Conservation (phyloP, 2,888 invertebrate species). For the Netelia virgata region DNA sequence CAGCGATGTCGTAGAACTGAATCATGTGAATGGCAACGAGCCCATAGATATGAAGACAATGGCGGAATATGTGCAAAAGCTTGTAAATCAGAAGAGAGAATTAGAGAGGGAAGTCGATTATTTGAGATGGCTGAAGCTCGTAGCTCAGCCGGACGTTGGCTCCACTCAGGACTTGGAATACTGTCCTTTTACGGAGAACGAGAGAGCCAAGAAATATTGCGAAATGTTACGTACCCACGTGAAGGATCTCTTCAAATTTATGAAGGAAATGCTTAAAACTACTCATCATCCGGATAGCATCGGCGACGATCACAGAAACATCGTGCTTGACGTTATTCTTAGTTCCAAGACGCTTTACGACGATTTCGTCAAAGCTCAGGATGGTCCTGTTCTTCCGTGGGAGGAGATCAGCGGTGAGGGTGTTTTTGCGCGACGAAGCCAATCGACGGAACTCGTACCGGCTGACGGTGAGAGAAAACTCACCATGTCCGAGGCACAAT, state of each 20-base stretch:
- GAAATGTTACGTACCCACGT: constrained; percentile 80
- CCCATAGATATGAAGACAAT: constrained; percentile 78
- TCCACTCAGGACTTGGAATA: constrained; percentile 72
- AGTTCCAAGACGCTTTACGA: constrained; percentile 81
- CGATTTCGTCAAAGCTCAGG: constrained; percentile 79
- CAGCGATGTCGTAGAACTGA: constrained; percentile 78
- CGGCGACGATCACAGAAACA: constrained; percentile 76
- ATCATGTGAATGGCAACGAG: constrained; percentile 77
- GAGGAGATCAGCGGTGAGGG: constrained; percentile 63
- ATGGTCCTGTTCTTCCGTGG: constrained; percentile 70
- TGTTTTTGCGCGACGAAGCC: constrained; percentile 43
- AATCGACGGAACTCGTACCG: constrained; percentile 47
- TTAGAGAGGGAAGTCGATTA: constrained; percentile 83
- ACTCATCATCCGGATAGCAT: constrained; percentile 72
- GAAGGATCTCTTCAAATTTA: constrained; percentile 81
- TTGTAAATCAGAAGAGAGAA: constrained; percentile 80
- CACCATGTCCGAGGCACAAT: constrained; percentile 79
- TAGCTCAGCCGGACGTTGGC: constrained; percentile 78
- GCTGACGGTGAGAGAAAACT: constrained; percentile 45
- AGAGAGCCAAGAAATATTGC: constrained; percentile 77
- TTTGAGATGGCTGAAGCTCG: constrained; percentile 81
- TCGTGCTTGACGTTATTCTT: constrained; percentile 79
- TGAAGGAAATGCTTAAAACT: constrained; percentile 80
- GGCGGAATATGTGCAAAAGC: constrained; percentile 78
- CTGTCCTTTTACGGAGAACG: constrained; percentile 73